phyloP scores from a whole-genome alignment of 2,113 vertebrate genomes.

The Hippolais icterina region DNA sequence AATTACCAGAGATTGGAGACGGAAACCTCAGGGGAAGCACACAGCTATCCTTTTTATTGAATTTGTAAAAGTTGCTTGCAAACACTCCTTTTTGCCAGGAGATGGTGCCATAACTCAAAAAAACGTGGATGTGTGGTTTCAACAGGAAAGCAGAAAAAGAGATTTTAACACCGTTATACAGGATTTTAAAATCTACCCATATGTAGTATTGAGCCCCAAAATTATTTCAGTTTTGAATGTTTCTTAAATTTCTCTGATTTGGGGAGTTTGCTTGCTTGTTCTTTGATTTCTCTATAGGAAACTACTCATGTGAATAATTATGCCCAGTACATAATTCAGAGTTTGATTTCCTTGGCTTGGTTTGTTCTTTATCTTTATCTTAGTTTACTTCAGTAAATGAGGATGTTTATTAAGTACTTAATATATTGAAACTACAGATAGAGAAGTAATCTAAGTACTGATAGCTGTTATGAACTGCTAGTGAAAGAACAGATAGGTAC shows the following conservation, averaged over 20 bases:
- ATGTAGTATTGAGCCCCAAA: accelerated
- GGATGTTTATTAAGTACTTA: neutral
- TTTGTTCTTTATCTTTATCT: neutral
- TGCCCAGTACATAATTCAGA: neutral
- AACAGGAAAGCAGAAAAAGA: neutral
- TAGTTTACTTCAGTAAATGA: neutral
- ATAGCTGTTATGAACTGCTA: neutral
- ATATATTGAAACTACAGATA: neutral
- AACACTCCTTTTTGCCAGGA: neutral
- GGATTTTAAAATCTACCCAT: neutral
- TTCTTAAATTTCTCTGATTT: neutral
- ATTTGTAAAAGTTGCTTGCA: accelerated
- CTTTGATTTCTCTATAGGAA: neutral
- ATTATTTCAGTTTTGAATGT: neutral
- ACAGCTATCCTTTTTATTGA: accelerated
- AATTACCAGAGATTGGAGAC: neutral
- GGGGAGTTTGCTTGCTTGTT: accelerated
- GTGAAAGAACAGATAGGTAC: neutral
- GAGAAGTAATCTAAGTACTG: neutral
- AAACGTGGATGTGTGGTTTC: accelerated
- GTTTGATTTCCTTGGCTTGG: neutral
- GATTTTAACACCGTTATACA: accelerated
- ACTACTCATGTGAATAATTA: neutral
- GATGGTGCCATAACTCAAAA: slow-evolving; percentile 19
- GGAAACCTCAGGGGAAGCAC: neutral